A percentile compares a stretch with the other conserved stretches of the same genome.
Conservation (phyloP, 2,113 vertebrate genomes). For the Hemichromis elongatus region DNA sequence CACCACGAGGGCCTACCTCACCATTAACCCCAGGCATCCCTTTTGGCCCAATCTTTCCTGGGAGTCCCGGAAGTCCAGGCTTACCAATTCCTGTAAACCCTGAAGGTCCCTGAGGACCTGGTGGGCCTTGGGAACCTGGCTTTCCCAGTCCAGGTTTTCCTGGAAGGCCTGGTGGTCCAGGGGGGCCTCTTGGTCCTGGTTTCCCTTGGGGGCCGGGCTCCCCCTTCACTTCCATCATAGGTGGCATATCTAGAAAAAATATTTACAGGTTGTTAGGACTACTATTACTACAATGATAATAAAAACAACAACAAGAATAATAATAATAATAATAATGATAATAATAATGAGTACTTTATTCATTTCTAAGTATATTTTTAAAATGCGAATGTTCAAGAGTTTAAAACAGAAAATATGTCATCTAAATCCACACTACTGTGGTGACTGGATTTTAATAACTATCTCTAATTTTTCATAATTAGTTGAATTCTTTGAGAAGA, state of each 20-base stretch:
- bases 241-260: conserved; percentile 84
- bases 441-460: neutral
- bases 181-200: conserved; percentile 87
- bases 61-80: conserved; percentile 88
- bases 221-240: conserved; percentile 89
- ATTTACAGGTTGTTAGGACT: neutral
- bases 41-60: conserved; percentile 88
- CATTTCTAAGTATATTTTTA: neutral
- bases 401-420: neutral
- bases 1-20: conserved; percentile 80
- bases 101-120: conserved; percentile 85
- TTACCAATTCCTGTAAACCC: conserved; percentile 93
- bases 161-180: conserved; percentile 84
- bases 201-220: conserved; percentile 92
- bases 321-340: neutral
- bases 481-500: neutral
- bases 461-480: neutral
- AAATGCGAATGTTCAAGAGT: neutral
- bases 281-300: neutral
- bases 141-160: conserved; percentile 93
- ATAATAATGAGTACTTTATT: neutral
- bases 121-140: conserved; percentile 88
- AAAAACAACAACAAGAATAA: neutral
- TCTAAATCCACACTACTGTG: neutral
- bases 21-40: conserved; percentile 81